Evolutionary conservation across 2,797 vertebrate genomes (phyloP).

Genomic region (Takifugu ocellatus): DNA sequence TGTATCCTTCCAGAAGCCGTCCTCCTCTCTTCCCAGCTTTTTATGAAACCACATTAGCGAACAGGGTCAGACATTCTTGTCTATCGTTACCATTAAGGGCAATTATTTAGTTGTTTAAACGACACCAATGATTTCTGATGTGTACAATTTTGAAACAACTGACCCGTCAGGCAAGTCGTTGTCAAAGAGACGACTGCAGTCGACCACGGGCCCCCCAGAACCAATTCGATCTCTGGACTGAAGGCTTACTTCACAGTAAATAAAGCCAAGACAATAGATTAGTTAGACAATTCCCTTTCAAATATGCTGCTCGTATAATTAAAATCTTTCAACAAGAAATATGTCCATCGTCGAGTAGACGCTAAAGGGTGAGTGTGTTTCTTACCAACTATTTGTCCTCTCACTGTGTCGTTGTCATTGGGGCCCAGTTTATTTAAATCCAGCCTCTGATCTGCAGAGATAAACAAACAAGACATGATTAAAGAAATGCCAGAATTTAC

Average conservation of each 20-base stretch:
- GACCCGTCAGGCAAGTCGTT: conserved; percentile 95
- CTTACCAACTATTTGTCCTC: conserved; percentile 97
- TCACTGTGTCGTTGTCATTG: conserved; percentile 94
- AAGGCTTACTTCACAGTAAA: conserved; percentile 82
- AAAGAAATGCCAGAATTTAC: not conserved
- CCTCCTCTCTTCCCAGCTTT: conserved; percentile 92
- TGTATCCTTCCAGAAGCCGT: conserved; percentile 94
- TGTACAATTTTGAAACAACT: conserved; percentile 44
- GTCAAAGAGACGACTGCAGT: conserved; percentile 94
- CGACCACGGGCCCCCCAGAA: conserved; percentile 91
- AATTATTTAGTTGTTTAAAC: not conserved
- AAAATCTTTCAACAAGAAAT: not conserved
- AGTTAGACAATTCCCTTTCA: not conserved
- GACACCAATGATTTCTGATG: not conserved
- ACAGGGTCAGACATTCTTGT: not conserved
- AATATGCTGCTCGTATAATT: not conserved
- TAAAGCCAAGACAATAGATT: conserved; percentile 7
- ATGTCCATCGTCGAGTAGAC: not conserved
- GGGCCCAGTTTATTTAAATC: conserved; percentile 94
- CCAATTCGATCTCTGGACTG: conserved; percentile 95
- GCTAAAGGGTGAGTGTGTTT: conserved; percentile 15
- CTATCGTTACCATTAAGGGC: not conserved
- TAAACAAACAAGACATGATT: conserved; percentile 12
- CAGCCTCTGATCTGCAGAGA: conserved; percentile 86
- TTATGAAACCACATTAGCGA: conserved; percentile 4